Conservation (phyloP, 2,888 invertebrate genomes). For the Ophion costatus region DNA sequence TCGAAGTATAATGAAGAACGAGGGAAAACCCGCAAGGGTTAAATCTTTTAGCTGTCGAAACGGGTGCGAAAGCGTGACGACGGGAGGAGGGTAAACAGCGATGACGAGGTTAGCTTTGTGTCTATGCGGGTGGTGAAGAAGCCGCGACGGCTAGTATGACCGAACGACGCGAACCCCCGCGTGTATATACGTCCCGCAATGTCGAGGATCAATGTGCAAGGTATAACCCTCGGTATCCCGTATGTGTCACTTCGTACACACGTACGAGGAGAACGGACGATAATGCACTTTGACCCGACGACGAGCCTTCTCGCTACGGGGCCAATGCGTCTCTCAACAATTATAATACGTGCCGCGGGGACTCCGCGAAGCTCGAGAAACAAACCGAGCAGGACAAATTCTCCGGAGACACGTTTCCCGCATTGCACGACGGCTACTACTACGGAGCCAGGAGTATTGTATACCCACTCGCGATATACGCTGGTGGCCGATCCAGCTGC, state of each 20-base stretch:
- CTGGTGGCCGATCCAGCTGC: not conserved
- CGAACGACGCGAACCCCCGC: conserved; percentile 10
- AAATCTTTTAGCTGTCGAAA: conserved; percentile 62
- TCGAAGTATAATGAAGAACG: conserved; percentile 11
- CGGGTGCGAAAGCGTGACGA: conserved; percentile 50
- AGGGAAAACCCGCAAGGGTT: conserved; percentile 60
- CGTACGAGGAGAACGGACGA: conserved; percentile 29
- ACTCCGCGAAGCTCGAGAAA: conserved; percentile 15
- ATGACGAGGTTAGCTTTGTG: conserved; percentile 53
- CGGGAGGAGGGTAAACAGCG: conserved; percentile 59
- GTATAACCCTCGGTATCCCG: conserved; percentile 33
- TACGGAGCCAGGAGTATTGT: not conserved
- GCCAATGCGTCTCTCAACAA: conserved; percentile 57
- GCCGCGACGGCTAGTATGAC: not conserved
- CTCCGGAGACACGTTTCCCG: conserved; percentile 28
- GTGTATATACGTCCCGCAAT: conserved; percentile 53
- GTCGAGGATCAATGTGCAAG: conserved; percentile 62
- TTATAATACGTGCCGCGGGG: conserved; percentile 37
- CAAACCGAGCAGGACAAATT: conserved; percentile 30
- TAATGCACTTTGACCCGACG: conserved; percentile 60
- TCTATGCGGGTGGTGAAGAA: conserved; percentile 24
- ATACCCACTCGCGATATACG: not conserved
- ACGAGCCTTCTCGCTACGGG: not conserved
- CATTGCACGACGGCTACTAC: not conserved
- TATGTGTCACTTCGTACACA: conserved; percentile 39